Evolutionary conservation across 2,888 invertebrate genomes (phyloP), one percentile per base, ranked within the genome.

Genomic region (Cylindroiulus punctatus): DNA sequence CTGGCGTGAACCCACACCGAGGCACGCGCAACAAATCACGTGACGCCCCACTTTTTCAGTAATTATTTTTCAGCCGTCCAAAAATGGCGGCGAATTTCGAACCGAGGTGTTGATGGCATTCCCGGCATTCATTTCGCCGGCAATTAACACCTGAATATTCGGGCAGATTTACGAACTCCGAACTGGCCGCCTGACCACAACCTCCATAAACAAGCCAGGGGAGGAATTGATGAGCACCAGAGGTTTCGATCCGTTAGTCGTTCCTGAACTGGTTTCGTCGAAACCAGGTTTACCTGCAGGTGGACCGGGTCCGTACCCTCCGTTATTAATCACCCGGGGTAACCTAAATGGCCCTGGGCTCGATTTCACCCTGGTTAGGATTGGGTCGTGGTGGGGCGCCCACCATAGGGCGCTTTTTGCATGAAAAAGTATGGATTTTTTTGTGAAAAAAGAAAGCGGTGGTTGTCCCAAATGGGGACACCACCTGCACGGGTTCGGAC

Each of bases 251-350:
- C 76, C 30, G 76, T 65, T 65, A 52, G 17, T 19, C 4, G 19
- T 57, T 57, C 30, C 1, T 76, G 3, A 76, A 76, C 76, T 76
- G 76, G 30, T 76, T 76, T 76, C 12, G 76, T 3, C 30, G 22
- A 76, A 76, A 76, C 30, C 76, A 76, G 76, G 30, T 76, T 76
- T 30, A 76, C 76, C 76, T 30, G 76, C 76, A 76, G 76, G 76
- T 76, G 76, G 76, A 76, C 76, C 0, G 17, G 52, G 52, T 52
- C 52, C 52, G 52, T 30, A 26, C 76, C 76, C 76, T 76, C 76
- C 26, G 76, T 76, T 76, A 76, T 76, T 76, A 76, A 76, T 76
- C 76, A 76, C 76, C 14, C 14, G 26, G 76, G 76, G 26, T 76
- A 76, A 76, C 76, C 76, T 26, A 76, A 76, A 76, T 76, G 76